These are phyloP conservation scores for Argentina silus DNA, from an alignment of 2,797 vertebrate genomes.

Conservation along the genomic window DNA sequence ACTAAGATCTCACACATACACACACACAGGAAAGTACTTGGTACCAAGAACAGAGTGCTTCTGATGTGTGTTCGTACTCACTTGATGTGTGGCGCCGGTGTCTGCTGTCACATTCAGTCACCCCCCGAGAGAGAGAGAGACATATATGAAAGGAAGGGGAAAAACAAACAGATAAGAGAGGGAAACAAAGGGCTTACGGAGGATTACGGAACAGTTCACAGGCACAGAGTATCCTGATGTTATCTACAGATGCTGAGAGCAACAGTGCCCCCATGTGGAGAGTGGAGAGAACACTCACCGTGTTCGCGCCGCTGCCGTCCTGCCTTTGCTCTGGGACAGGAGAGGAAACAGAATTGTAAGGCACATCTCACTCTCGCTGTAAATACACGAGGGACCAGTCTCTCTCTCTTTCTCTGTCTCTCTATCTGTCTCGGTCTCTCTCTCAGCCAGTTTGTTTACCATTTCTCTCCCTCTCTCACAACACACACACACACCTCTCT, in stretches of 20 bases:
- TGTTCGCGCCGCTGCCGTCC: conserved; percentile 19
- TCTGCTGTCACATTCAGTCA: conserved; percentile 52
- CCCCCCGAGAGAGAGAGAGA: conserved; percentile 32
- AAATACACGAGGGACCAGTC: background rate
- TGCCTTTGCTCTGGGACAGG: conserved; percentile 51
- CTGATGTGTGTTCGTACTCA: conserved; percentile 52
- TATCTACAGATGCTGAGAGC: conserved; percentile 48
- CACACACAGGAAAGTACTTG: background rate
- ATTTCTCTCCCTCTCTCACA: background rate
- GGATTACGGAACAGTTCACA: no score
- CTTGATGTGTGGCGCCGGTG: conserved; percentile 63
- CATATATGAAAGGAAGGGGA: conserved; percentile 33
- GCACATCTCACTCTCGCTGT: no score
- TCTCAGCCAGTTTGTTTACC: background rate
- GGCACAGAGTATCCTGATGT: no score
- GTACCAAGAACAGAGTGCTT: background rate
- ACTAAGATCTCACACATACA: background rate
- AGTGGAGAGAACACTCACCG: conserved; percentile 45
- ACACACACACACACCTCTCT: background rate
- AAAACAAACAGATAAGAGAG: conserved; percentile 20
- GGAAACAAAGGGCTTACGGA: background rate
- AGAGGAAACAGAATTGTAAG: conserved; percentile 2
- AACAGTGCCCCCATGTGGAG: conserved; percentile 72
- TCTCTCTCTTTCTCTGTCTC: background rate
- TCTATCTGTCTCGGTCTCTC: background rate